Evolutionary conservation across 2,888 invertebrate species (phyloP), one percentile per base, ranked within the genome.

Genomic region (Eristalinus sepulchralis): DNA sequence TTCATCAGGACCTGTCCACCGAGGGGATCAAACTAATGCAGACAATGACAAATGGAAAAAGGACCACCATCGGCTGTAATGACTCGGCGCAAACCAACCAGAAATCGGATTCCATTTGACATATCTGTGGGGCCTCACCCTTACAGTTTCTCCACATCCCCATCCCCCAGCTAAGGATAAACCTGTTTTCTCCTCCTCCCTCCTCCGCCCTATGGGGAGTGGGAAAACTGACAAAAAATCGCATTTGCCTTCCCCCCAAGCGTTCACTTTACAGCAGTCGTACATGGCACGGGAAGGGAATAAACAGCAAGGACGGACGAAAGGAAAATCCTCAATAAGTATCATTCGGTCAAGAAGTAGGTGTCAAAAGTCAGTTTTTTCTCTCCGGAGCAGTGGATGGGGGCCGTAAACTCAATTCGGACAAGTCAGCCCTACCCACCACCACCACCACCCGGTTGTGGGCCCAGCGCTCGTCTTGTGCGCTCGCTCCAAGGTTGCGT

Each of bases 281-380:
- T 53, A 47, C 20, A 20, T 57, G 47, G 76, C 17, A 63, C 33
- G 13, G 47, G 39, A 17, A 22, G 22, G 11, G 20, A 53, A 11
- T 11, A 39, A 60, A 63, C 34, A 47, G 17, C 47, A 60, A 53
- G 70, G 68, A 77, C 24, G 62, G 34, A 68, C 24, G 68, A 62
- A 77, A 80, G 80, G 60, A 73, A 60, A 75, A 73, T 81, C 64
- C 77, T 39, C 77, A 77, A 85, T 85, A 82, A 85, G 85, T 82
- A 77, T 77, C 66, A 66, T 60, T 67, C 77, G 85, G 82, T 82
- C 85, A 81, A 36, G 70, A 85, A 85, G 81, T 82, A 82, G 85
- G 85, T 85, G 85, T 85, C 85, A 82, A 78, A 85, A 85, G 85
- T 82, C 81, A 72, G 76, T 77, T 81, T 59, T 77, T 17, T 47